Conservation (phyloP, 2,113 vertebrate genomes). For the Hydrochoerus hydrochaeris region DNA sequence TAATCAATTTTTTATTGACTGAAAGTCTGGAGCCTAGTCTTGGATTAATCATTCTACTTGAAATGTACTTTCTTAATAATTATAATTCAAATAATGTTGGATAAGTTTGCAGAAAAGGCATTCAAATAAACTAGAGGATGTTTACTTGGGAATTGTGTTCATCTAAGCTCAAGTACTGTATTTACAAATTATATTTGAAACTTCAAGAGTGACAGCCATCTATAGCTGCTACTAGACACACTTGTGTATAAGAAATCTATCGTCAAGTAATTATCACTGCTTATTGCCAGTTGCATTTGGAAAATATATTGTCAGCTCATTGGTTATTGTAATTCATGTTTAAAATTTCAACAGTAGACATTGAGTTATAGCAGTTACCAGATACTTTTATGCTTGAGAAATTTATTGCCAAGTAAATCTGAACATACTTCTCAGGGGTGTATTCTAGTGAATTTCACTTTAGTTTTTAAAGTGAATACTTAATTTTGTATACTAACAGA, state of each 20-base stretch:
- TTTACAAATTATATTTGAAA: slow-evolving; percentile 23
- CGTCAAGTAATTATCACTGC: neutral
- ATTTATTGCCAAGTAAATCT: slow-evolving; percentile 23
- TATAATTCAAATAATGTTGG: neutral
- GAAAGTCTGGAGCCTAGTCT: neutral
- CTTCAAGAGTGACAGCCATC: neutral
- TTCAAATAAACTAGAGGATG: neutral
- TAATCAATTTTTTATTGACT: slow-evolving; percentile 21
- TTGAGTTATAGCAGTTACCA: neutral
- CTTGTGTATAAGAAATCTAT: neutral
- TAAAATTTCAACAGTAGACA: slow-evolving; percentile 40
- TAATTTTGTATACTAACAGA: slow-evolving; percentile 26
- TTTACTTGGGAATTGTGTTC: neutral
- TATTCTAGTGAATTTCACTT: slow-evolving; percentile 56
- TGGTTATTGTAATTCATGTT: neutral
- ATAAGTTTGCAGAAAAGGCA: neutral
- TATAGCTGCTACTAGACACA: neutral
- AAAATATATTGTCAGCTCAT: neutral
- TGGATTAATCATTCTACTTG: neutral
- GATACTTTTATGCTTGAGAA: neutral
- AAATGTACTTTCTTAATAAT: neutral
- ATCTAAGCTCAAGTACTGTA: neutral
- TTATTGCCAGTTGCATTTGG: neutral
- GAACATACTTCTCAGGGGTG: neutral
- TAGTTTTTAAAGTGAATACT: neutral